Evolutionary conservation across 2,888 invertebrate species (phyloP).

Genomic region (Dendrolimus pini): DNA sequence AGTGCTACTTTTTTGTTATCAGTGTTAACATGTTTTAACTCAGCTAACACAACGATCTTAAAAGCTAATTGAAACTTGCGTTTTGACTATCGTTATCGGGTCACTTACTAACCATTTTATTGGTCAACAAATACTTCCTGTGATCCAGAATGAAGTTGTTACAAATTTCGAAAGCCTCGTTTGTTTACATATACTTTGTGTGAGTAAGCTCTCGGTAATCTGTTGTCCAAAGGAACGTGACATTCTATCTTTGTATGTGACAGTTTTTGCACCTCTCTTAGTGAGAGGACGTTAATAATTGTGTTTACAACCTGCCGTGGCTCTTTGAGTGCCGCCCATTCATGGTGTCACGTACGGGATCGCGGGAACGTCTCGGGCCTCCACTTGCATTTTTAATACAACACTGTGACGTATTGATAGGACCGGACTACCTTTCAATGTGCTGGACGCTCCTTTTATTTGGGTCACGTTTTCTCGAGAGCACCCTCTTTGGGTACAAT

Average conservation of each 20-base stretch:
- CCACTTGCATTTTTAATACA: constrained; percentile 43
- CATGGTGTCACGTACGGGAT: constrained; percentile 57
- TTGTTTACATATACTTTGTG: constrained; percentile 1
- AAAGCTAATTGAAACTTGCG: no score
- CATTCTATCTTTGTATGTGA: constrained; percentile 34
- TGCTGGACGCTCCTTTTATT: constrained; percentile 44
- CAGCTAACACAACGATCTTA: no score
- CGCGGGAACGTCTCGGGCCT: constrained; percentile 29
- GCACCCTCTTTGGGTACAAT: constrained; percentile 48
- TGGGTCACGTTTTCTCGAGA: constrained; percentile 67
- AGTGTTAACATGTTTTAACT: no score
- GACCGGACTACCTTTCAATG: constrained; percentile 32
- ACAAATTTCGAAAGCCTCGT: constrained; percentile 7
- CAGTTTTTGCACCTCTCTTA: constrained; percentile 48
- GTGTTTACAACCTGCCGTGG: constrained; percentile 70
- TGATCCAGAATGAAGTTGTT: background rate
- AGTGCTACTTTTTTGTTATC: no score
- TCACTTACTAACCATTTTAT: no score
- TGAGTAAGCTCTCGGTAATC: constrained; percentile 8
- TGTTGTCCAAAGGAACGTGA: constrained; percentile 21
- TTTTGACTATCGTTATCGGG: no score
- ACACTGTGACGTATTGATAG: constrained; percentile 49
- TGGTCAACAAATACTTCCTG: background rate
- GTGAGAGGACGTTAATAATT: constrained; percentile 55
- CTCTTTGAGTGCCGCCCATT: constrained; percentile 51